Conservation (phyloP, 37 sponge, comb jelly and placozoan species). For the Chondrilla cf. caribensis region DNA sequence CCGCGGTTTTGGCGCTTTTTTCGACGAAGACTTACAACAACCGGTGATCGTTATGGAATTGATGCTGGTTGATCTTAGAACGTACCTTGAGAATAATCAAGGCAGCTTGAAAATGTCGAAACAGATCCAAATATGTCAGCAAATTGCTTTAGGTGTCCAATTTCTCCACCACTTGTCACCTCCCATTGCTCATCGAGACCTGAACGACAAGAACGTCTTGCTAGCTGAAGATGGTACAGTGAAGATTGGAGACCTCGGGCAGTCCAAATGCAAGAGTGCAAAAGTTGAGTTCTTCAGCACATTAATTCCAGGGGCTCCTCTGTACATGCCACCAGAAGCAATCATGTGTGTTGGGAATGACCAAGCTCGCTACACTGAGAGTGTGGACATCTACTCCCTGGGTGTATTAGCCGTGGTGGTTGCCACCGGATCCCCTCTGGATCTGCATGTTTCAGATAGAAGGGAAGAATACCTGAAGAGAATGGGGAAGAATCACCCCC, state of each 20-base stretch:
- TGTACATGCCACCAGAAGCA: conserved; percentile 5
- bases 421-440: not conserved
- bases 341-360: not conserved
- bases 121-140: not conserved
- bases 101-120: not conserved
- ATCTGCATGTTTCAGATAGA: too few species aligned
- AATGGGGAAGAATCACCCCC: too few species aligned
- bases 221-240: not conserved
- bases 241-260: not conserved
- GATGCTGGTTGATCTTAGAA: not conserved
- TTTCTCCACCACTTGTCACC: conserved; percentile 1
- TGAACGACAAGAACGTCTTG: conserved; percentile 10
- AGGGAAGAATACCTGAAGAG: too few species aligned
- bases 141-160: not conserved
- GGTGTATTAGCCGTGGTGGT: not conserved
- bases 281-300: not conserved
- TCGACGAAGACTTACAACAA: not conserved
- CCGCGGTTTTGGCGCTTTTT: not conserved
- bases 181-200: conserved; percentile 2
- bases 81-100: not conserved
- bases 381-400: not conserved
- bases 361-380: not conserved
- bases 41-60: not conserved
- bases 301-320: not conserved
- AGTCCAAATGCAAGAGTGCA: not conserved